Evolutionary conservation across 2,113 vertebrate species (phyloP).

Genomic region (Forbesichthys agassizii): DNA sequence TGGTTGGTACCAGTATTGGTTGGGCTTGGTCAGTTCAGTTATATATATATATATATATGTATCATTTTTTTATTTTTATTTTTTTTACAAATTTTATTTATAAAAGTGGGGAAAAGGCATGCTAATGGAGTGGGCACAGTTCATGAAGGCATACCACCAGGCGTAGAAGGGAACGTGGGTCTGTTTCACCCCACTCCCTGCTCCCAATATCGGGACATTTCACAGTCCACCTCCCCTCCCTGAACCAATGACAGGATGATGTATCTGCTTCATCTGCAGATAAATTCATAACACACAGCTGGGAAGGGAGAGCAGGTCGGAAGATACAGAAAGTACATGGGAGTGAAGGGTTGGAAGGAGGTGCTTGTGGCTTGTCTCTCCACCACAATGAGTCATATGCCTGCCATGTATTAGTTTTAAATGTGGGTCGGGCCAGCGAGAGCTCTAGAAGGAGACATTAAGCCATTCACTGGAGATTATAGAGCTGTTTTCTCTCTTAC

Average conservation of each 20-base stretch:
- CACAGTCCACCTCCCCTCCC: constrained; percentile 63
- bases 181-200: constrained; percentile 49
- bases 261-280: constrained; percentile 70
- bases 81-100: no score
- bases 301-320: constrained; percentile 26
- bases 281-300: constrained; percentile 64
- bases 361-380: constrained; percentile 35
- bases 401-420: constrained; percentile 7
- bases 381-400: constrained; percentile 43
- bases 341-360: constrained; percentile 32
- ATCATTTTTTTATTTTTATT: no score
- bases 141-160: constrained; percentile 51
- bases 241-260: constrained; percentile 69
- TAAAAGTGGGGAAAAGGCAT: constrained; percentile 14
- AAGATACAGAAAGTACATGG: constrained; percentile 25
- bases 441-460: constrained; percentile 8
- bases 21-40: constrained; percentile 49
- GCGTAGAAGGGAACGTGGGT: constrained; percentile 44
- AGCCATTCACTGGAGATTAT: background rate
- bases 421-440: constrained; percentile 1
- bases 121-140: constrained; percentile 30
- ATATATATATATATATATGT: constrained; percentile 2
- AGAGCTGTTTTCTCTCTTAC: constrained; percentile 3
- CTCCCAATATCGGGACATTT: constrained; percentile 67
- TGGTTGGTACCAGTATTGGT: constrained; percentile 5